A percentile compares a stretch with the other conserved stretches of the same genome.
Evolutionary conservation across 2,113 vertebrate species (phyloP).

Genomic region (Rostratula benghalensis): DNA sequence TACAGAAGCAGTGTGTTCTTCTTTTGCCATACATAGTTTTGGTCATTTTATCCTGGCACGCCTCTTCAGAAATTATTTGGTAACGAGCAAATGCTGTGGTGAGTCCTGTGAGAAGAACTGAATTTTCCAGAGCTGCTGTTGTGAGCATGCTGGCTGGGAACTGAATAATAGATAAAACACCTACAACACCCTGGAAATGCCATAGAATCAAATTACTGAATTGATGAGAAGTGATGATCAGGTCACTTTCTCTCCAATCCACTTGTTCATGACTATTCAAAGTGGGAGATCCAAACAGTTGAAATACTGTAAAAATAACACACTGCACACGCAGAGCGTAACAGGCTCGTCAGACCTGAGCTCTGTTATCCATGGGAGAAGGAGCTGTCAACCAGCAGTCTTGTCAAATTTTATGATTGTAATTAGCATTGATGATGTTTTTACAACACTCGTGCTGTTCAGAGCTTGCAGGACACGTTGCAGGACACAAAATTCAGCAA

Average conservation of each 20-base stretch:
- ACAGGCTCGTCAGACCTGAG: neutral
- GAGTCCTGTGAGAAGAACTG: neutral
- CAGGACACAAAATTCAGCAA: neutral
- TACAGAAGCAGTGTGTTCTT: neutral
- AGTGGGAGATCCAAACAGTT: neutral
- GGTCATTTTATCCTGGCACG: neutral
- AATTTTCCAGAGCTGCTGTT: neutral
- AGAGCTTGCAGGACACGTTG: neutral
- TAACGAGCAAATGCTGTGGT: neutral
- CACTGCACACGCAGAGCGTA: accelerated
- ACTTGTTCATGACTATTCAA: neutral
- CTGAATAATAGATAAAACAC: neutral
- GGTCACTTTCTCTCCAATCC: neutral
- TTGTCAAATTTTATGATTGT: neutral
- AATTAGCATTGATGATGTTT: neutral
- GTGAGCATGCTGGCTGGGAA: neutral
- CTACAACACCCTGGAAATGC: neutral
- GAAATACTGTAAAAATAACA: neutral
- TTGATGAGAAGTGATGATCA: neutral
- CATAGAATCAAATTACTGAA: neutral
- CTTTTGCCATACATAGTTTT: neutral
- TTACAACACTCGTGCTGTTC: neutral
- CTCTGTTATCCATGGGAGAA: neutral
- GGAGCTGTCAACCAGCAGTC: neutral
- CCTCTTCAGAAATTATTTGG: neutral